These are phyloP conservation scores for Oegoconia quadripuncta DNA, from an alignment of 2,888 invertebrate genomes.

Conservation along the genomic window DNA sequence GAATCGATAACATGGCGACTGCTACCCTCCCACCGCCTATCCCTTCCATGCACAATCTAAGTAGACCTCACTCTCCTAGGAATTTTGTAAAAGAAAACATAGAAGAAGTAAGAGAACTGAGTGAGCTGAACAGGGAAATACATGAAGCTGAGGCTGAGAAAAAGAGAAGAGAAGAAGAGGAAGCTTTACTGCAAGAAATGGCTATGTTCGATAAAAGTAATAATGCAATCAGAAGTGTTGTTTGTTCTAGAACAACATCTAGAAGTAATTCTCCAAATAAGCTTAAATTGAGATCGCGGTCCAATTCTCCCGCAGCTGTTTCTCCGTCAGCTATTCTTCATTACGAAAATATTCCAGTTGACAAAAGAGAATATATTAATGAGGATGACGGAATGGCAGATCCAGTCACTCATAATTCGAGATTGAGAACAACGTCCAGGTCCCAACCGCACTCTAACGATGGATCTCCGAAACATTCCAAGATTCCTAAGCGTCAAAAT, in stretches of 20 bases:
- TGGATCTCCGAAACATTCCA: constrained; percentile 70
- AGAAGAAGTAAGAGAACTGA: constrained; percentile 67
- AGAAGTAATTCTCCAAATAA: constrained; percentile 64
- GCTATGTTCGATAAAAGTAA: constrained; percentile 56
- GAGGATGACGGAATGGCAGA: constrained; percentile 42
- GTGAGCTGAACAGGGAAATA: constrained; percentile 70
- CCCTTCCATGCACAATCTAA: constrained; percentile 38
- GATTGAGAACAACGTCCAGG: constrained; percentile 55
- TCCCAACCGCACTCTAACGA: constrained; percentile 70
- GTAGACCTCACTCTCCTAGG: constrained; percentile 60
- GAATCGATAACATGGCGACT: constrained; percentile 66
- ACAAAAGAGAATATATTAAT: constrained; percentile 47
- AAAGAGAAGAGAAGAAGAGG: constrained; percentile 64
- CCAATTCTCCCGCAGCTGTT: constrained; percentile 50
- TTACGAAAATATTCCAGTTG: constrained; percentile 44
- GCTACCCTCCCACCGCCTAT: constrained; percentile 46
- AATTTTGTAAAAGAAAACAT: constrained; percentile 73
- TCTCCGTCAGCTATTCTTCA: constrained; percentile 40
- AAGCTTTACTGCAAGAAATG: constrained; percentile 69
- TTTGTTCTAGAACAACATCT: constrained; percentile 48
- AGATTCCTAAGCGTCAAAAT: constrained; percentile 69
- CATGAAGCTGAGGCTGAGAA: constrained; percentile 67
- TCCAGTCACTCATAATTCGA: constrained; percentile 55
- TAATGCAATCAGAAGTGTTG: constrained; percentile 38
- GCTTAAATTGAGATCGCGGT: constrained; percentile 60